Percentiles rank a stretch among this genome's conserved stretches.
phyloP scores from a whole-genome alignment of 2,113 vertebrate genomes.

The Nothobranchius furzeri region DNA sequence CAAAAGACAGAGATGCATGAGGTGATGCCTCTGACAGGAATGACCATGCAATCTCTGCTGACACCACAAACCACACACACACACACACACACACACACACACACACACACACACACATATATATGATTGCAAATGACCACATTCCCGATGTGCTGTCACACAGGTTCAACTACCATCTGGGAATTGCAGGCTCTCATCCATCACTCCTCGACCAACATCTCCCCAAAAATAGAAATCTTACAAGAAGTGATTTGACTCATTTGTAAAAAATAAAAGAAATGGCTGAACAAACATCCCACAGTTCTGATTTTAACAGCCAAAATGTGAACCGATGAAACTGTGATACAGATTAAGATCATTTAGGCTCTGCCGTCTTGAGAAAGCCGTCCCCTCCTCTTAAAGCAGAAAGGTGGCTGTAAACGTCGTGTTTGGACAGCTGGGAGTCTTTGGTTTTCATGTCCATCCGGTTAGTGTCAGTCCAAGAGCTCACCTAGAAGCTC shows the following conservation, averaged over 20 bases:
- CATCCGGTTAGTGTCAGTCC: conserved; percentile 33
- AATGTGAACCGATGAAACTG: conserved; percentile 11
- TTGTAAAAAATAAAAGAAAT: neutral
- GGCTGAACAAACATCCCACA: neutral
- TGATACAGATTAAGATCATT: too few relatives aligned
- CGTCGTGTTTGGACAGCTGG: conserved; percentile 18
- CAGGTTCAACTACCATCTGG: conserved; percentile 6
- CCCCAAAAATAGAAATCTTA: conserved; percentile 14
- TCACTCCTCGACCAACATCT: conserved; percentile 17
- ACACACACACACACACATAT: too few relatives aligned
- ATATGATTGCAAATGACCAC: conserved; percentile 16
- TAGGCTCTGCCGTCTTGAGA: neutral
- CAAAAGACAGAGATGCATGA: neutral
- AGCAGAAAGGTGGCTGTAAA: neutral
- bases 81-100: too few relatives aligned
- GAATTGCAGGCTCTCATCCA: conserved; percentile 23
- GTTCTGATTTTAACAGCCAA: conserved; percentile 20
- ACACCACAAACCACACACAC: conserved; percentile 5
- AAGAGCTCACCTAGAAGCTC: conserved; percentile 33
- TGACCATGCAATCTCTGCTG: conserved; percentile 33
- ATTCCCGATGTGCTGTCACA: conserved; percentile 36
- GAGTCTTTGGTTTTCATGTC: conserved; percentile 29
- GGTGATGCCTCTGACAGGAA: conserved; percentile 23
- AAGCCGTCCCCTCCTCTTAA: neutral
- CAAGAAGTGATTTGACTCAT: conserved; percentile 18